These are phyloP conservation scores for Tetragonisca angustula DNA, from an alignment of 2,888 invertebrate species.

Conservation along the genomic window DNA sequence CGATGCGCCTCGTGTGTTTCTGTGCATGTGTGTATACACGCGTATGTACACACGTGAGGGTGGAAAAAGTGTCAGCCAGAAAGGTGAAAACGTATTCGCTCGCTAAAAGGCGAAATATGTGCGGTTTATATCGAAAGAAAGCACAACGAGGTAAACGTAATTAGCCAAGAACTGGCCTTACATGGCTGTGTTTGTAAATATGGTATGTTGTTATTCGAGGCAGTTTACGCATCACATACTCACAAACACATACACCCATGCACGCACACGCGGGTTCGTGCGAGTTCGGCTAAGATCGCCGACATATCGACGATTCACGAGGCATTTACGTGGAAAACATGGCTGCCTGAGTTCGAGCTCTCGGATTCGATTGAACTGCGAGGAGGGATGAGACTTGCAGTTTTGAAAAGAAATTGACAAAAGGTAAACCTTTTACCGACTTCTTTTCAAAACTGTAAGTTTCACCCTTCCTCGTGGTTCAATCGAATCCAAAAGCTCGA, in stretches of 20 bases:
- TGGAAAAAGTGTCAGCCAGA: background rate
- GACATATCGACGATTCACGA: conserved; percentile 65
- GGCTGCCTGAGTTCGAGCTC: conserved; percentile 45
- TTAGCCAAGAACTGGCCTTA: conserved; percentile 77
- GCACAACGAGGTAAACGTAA: conserved; percentile 66
- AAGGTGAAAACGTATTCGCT: background rate
- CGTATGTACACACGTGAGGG: background rate
- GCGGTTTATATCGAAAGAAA: conserved; percentile 27
- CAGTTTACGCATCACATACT: conserved; percentile 31
- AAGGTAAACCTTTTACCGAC: conserved; percentile 16
- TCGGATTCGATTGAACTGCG: conserved; percentile 9
- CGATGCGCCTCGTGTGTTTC: background rate
- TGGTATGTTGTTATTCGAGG: conserved; percentile 67
- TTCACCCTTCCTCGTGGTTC: conserved; percentile 3
- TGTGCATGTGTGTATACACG: background rate
- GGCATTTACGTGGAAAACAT: conserved; percentile 69
- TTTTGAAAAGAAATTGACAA: conserved; percentile 17
- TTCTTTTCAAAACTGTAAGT: conserved; percentile 16
- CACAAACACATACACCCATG: no score
- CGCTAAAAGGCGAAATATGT: background rate
- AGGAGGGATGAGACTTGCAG: conserved; percentile 18
- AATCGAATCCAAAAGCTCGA: conserved; percentile 25
- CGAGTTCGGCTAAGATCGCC: conserved; percentile 75
- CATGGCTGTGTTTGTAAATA: conserved; percentile 83
- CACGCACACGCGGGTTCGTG: conserved; percentile 65